phyloP scores from a whole-genome alignment of 2,888 invertebrate species.

The Ferdinandea cuprea region DNA sequence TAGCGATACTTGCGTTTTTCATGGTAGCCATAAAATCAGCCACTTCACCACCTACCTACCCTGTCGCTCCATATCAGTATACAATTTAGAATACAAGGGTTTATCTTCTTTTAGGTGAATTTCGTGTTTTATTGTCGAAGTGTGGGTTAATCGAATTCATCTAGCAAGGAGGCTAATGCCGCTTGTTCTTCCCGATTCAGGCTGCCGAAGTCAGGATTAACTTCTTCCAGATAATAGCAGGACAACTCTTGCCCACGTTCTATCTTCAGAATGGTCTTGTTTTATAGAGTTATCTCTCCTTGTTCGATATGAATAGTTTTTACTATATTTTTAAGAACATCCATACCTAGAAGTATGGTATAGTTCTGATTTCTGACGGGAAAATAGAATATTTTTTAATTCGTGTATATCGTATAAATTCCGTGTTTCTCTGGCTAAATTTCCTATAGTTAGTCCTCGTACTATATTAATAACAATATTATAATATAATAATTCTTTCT shows the following conservation, averaged over 20 bases:
- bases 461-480: not conserved
- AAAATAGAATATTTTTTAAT: no score
- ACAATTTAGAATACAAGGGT: no score
- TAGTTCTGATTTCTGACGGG: slow-evolving; percentile 34
- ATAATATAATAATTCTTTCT: not conserved
- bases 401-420: not conserved
- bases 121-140: no score
- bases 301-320: slow-evolving; percentile 7
- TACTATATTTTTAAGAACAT: slow-evolving; percentile 5
- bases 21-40: no score
- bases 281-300: not conserved
- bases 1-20: no score
- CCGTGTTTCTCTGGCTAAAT: not conserved
- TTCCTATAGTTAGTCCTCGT: not conserved
- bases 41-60: no score
- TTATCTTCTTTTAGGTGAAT: no score
- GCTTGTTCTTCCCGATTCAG: slow-evolving; percentile 21
- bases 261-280: no score
- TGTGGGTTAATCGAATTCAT: no score
- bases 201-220: slow-evolving; percentile 30
- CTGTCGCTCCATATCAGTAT: no score
- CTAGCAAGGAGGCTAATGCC: not conserved
- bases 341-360: slow-evolving; percentile 26
- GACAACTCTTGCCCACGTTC: not conserved
- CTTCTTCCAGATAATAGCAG: slow-evolving; percentile 26